Evolutionary conservation across 2,797 vertebrate species (phyloP).

Genomic region (Sebastes oblongus): DNA sequence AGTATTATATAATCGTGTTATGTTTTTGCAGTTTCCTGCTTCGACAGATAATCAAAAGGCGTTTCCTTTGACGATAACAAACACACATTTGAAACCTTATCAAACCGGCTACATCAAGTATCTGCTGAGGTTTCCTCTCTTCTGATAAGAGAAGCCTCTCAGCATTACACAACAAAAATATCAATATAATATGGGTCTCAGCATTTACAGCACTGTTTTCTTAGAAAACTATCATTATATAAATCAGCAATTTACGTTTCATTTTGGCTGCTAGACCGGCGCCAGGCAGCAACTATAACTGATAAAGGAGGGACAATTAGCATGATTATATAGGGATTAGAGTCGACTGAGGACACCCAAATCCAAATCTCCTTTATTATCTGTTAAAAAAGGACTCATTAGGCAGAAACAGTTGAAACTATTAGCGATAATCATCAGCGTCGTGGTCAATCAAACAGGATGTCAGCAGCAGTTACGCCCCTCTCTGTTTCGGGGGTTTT

Average conservation of each 20-base stretch:
- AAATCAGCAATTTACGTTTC: neutral
- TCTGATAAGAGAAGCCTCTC: neutral
- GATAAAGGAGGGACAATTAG: constrained; percentile 11
- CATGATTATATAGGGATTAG: neutral
- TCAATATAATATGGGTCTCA: neutral
- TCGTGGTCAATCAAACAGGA: constrained; percentile 7
- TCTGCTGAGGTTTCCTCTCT: neutral
- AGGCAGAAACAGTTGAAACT: neutral
- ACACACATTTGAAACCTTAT: neutral
- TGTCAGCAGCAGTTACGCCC: neutral
- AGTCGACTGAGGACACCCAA: neutral
- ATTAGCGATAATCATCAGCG: neutral
- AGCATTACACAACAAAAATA: neutral
- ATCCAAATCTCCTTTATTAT: rapidly evolving
- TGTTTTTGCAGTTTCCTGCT: neutral
- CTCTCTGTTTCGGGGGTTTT: neutral
- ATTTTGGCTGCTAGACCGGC: neutral
- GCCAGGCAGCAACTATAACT: neutral
- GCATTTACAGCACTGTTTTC: neutral
- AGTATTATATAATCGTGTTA: neutral
- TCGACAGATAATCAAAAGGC: neutral
- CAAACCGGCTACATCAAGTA: neutral
- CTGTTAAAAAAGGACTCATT: neutral
- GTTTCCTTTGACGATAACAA: neutral
- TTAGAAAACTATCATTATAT: neutral